Evolutionary conservation across 1,140 invertebrate genomes (phyloP).

Genomic region (Drosophila pruinosa): DNA sequence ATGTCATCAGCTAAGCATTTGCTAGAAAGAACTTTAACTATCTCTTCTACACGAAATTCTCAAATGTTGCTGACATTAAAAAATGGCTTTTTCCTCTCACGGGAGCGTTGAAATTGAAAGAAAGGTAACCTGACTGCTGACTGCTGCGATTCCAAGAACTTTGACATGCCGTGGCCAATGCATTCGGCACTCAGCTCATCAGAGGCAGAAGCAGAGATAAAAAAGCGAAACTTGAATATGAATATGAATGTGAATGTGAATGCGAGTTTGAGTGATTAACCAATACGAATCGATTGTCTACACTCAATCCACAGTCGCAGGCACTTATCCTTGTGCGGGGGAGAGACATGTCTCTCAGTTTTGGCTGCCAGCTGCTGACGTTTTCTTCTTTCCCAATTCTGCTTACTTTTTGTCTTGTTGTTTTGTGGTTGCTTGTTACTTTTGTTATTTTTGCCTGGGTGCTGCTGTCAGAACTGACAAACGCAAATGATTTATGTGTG

Average conservation of each 20-base stretch:
- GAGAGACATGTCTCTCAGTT: not conserved
- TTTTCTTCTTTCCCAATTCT: conserved; percentile 33
- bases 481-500: conserved; percentile 81
- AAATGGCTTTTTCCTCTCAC: conserved; percentile 27
- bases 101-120: conserved; percentile 1
- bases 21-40: not conserved
- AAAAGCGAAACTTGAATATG: conserved; percentile 1
- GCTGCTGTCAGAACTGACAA: conserved; percentile 79
- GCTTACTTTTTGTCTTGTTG: conserved; percentile 14
- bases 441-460: conserved; percentile 46
- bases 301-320: conserved; percentile 44
- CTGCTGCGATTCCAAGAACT: conserved; percentile 23
- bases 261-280: conserved; percentile 74
- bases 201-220: conserved; percentile 10
- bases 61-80: conserved; percentile 29
- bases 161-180: conserved; percentile 49
- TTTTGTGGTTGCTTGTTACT: conserved; percentile 10
- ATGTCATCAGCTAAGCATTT: not conserved
- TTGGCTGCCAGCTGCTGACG: conserved; percentile 25
- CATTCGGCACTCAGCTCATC: conserved; percentile 36
- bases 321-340: conserved; percentile 18
- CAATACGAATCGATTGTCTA: conserved; percentile 75
- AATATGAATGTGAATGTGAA: conserved; percentile 31
- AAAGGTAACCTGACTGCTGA: not conserved
- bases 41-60: not conserved